A percentile compares a stretch with the other conserved stretches of the same genome.
These are phyloP conservation scores for Fistularia tabacaria DNA, from an alignment of 2,797 vertebrate genomes.

Conservation along the genomic window DNA sequence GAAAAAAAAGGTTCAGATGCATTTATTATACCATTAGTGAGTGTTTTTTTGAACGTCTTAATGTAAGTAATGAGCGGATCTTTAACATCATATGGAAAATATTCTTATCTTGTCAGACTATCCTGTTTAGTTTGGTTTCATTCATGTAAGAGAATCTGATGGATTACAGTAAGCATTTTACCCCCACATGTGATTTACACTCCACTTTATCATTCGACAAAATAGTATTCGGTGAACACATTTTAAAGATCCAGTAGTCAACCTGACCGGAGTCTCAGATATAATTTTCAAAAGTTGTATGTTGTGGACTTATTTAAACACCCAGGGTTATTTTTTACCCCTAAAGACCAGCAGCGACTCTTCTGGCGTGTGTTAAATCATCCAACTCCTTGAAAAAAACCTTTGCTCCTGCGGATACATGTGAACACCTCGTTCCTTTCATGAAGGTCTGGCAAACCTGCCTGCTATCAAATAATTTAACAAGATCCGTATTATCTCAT, in stretches of 20 bases:
- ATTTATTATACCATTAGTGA: no score
- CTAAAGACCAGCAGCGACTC: slow-evolving; percentile 4
- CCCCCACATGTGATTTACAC: no score
- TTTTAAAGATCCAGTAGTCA: slow-evolving; percentile 7
- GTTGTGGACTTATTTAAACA: slow-evolving; percentile 20
- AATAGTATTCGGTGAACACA: no score
- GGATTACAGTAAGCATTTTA: no score
- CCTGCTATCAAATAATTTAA: slow-evolving; percentile 53
- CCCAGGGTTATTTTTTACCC: slow-evolving; percentile 1
- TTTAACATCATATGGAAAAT: no score
- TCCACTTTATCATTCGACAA: no score
- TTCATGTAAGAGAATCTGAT: no score
- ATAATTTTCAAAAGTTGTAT: not conserved
- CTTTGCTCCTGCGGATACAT: slow-evolving; percentile 43
- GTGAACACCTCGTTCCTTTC: slow-evolving; percentile 48
- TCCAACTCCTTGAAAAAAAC: slow-evolving; percentile 18
- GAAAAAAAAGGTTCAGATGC: no score
- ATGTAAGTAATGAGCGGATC: no score
- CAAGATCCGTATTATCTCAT: slow-evolving; percentile 63
- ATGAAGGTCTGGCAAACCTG: slow-evolving; percentile 42
- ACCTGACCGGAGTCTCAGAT: not conserved
- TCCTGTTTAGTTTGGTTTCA: no score
- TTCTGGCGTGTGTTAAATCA: slow-evolving; percentile 3
- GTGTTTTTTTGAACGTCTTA: no score
- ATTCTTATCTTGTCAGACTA: no score